Evolutionary conservation across 2,113 vertebrate genomes (phyloP), one percentile per base, ranked within the genome.

Genomic region (Onychorhynchus coronatus): DNA sequence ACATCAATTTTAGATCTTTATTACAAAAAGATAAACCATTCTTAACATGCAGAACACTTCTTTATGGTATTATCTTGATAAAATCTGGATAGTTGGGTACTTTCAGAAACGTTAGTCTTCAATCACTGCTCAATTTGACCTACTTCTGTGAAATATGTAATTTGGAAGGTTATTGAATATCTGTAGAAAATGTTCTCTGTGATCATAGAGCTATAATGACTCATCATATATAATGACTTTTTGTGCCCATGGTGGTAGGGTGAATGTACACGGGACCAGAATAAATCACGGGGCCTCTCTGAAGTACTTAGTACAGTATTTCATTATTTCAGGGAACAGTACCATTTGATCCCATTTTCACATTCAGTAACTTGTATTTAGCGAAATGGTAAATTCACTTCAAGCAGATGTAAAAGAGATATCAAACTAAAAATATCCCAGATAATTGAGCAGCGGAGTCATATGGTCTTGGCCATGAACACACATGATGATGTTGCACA

Each of bases 21-120:
- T 86, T 83, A 80, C 67, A 92, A 80, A 96, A 91, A 47, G 59
- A 63, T 44, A 92, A 65, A 39, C 23, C 56, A 63, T 86, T 84
- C 61, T 91, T 91, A 88, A 77, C 74, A 93, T 84, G 68, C 89
- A 96, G 89, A 95, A 17, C 80, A 93, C 46, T 95, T 90, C 65
- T 84, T 76, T 86, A 41, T 2, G 4, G 52, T 74, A 92, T 95
- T 89, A 95, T 87, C 91, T 89, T 84, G 80, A 95, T 91, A 81
- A 95, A 87, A 89, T 95, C 83, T 81, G 80, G 84, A 81, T 93
- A 86, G 80, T 22, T 84, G 52, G 59, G 33, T 81, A 85, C 68
- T 91, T 95, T 44, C 44, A 67, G 93, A 95, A 95, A 95, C 35
- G 33, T 81, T 95, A 93, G 80, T 89, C 91, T 95, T 97, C 94